A percentile compares a stretch with the other conserved stretches of the same genome.
These are phyloP conservation scores for Dynastes maya DNA, from an alignment of 2,888 invertebrate species.

Conservation along the genomic window DNA sequence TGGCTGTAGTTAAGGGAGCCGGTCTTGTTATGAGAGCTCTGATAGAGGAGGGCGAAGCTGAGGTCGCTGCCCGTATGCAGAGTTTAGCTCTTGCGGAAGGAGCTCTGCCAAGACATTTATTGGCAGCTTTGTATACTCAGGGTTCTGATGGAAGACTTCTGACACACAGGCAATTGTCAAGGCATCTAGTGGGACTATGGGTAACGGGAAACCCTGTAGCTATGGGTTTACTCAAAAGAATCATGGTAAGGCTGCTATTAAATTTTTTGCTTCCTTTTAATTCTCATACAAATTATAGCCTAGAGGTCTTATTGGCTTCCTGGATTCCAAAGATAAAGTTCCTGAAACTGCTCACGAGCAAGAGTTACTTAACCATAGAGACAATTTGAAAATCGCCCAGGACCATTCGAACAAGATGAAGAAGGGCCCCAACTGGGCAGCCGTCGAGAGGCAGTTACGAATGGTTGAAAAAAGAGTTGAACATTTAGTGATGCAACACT, in stretches of 20 bases:
- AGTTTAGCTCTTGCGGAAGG: constrained; percentile 96
- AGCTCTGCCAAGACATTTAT: constrained; percentile 92
- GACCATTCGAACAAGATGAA: constrained; percentile 81
- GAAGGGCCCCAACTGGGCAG: constrained; percentile 81
- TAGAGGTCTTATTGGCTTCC: constrained; percentile 88
- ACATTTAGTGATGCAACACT: constrained; percentile 81
- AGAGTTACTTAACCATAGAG: constrained; percentile 84
- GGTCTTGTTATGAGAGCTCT: constrained; percentile 97
- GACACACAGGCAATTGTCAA: constrained; percentile 91
- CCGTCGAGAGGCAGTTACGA: constrained; percentile 81
- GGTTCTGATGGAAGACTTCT: constrained; percentile 86
- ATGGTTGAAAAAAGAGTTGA: constrained; percentile 84
- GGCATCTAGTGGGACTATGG: constrained; percentile 97
- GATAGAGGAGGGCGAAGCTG: constrained; percentile 96
- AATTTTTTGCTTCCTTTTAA: neutral
- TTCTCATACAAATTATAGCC: constrained; percentile 76
- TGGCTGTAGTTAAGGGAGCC: constrained; percentile 98
- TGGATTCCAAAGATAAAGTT: constrained; percentile 90
- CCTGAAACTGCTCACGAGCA: constrained; percentile 82
- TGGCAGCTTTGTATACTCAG: constrained; percentile 90
- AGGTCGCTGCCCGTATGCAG: constrained; percentile 95
- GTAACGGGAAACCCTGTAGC: constrained; percentile 95
- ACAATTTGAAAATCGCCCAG: constrained; percentile 95
- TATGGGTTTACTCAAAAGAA: constrained; percentile 86
- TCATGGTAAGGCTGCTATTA: constrained; percentile 80